Evolutionary conservation across 1,140 invertebrate genomes (phyloP), one percentile per base, ranked within the genome.

Genomic region (Cydia strobilella): DNA sequence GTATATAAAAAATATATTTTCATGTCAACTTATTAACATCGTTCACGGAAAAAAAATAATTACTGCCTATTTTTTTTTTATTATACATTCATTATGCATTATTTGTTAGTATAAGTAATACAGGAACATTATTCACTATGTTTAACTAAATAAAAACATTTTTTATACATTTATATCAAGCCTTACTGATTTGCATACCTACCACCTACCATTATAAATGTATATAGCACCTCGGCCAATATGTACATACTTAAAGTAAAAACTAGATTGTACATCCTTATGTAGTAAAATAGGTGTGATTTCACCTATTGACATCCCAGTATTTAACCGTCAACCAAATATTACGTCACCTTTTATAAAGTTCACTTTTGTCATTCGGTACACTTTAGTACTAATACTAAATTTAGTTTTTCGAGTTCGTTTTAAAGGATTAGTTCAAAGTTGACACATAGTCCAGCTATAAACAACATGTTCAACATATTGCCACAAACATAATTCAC

Each of bases 121-220:
- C 65, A 69, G 65, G 65, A 69, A 69, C 65, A 69, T 35, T 69
- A 69, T 35, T 69, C 25, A 35, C 31, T 69, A 69, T 69, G 35
- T 69, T 69, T 42, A 9, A 69, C 27, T 18, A 69, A 69, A 69
- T 69, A 69, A 69, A 69, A 9, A 35, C 39, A 69, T 69, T 69
- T 45, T 69, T 69, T 20, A 69, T 31, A 69, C 9, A 39, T 69
- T 69, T 69, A 13, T n/a, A 39, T 35, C 35, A 13, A n/a, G 65
- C n/a, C 31, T 69, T 39, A 35, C 23, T 69, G n/a, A 18, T 69
- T 18, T 39, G 15, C n/a, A 31, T 35, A 23, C 15, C 25, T 31
- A 69, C 65, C 9, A 23, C 15, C 25, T 31, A 69, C 65, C 9
- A 20, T 10, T n/a, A 31, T 66, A 27, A n/a, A 39, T 20, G n/a